phyloP scores from a whole-genome alignment of 2,797 vertebrate genomes.

The Takifugu ocellatus region DNA sequence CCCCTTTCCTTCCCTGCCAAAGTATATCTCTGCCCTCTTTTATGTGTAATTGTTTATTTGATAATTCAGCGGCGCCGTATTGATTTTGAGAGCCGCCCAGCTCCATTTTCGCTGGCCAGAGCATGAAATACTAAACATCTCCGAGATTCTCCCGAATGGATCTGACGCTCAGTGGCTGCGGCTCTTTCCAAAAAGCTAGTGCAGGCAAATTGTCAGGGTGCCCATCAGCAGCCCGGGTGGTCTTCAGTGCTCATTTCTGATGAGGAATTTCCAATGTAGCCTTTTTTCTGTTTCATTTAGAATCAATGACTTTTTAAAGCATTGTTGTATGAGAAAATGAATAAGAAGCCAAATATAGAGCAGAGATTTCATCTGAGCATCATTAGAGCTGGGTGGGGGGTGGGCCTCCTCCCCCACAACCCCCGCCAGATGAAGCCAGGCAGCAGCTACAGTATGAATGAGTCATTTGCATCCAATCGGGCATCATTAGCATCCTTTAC shows the following conservation, averaged over 20 bases:
- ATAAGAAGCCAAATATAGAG: constrained; percentile 41
- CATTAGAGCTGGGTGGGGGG: constrained; percentile 33
- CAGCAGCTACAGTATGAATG: constrained; percentile 39
- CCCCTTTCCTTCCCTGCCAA: constrained; percentile 1
- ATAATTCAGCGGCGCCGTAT: constrained; percentile 30
- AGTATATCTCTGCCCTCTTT: neutral
- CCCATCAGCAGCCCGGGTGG: constrained; percentile 25
- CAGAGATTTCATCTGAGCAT: constrained; percentile 52
- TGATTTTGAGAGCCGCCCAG: constrained; percentile 30
- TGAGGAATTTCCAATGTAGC: constrained; percentile 53
- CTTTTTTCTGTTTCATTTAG: constrained; percentile 50
- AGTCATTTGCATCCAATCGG: constrained; percentile 61
- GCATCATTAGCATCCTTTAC: constrained; percentile 49
- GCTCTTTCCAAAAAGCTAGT: constrained; percentile 34
- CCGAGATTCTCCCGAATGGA: constrained; percentile 36
- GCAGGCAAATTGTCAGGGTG: constrained; percentile 37
- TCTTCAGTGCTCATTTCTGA: constrained; percentile 37
- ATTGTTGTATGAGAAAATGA: constrained; percentile 44
- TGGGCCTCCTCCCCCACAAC: constrained; percentile 13
- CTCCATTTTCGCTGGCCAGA: constrained; percentile 28
- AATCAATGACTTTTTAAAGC: constrained; percentile 17
- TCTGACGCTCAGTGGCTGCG: constrained; percentile 41
- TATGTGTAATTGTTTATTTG: constrained; percentile 16
- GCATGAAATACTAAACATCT: constrained; percentile 54
- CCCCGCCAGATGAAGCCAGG: constrained; percentile 24